These are phyloP conservation scores for Mormyrus lacerda DNA, from an alignment of 2,113 vertebrate genomes.

Conservation along the genomic window DNA sequence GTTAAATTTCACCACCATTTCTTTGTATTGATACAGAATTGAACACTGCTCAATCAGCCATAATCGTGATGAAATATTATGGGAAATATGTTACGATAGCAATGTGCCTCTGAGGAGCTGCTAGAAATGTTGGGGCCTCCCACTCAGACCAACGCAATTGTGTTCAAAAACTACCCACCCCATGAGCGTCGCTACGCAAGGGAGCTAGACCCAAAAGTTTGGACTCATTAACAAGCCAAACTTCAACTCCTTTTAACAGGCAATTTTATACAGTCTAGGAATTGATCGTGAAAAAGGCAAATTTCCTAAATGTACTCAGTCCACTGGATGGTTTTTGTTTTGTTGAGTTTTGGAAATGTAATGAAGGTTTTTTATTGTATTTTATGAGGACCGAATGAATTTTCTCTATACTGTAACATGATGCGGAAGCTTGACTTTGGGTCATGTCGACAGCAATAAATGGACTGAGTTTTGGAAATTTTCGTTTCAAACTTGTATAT, in stretches of 20 bases:
- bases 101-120: not conserved
- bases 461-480: not conserved
- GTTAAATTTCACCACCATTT: not conserved
- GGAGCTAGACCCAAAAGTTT: not conserved
- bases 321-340: not conserved
- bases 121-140: not conserved
- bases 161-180: not conserved
- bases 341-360: not conserved
- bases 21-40: not conserved
- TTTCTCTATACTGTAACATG: not conserved
- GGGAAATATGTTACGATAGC: too few relatives aligned
- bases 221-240: not conserved
- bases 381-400: not conserved
- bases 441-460: not conserved
- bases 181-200: not conserved
- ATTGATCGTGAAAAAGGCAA: not conserved
- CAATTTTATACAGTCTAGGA: not conserved
- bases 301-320: not conserved
- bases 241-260: not conserved
- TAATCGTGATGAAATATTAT: not conserved
- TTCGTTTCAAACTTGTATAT: not conserved
- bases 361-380: not conserved
- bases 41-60: not conserved
- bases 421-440: not conserved
- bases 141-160: not conserved